Evolutionary conservation across 2,113 vertebrate species (phyloP).

Genomic region (Engystomops pustulosus): DNA sequence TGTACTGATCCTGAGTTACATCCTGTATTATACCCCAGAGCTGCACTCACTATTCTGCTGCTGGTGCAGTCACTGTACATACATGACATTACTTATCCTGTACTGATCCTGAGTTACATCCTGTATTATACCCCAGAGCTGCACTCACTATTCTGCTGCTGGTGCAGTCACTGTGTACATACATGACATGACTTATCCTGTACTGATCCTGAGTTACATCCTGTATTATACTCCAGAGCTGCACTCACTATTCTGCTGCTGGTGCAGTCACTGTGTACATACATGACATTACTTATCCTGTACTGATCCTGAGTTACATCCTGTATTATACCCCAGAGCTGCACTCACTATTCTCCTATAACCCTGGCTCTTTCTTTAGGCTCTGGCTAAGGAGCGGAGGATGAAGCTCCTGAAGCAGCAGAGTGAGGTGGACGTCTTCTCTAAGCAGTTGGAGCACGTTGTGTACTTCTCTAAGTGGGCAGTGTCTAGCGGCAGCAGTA

Average conservation of each 20-base stretch:
- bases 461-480: conserved; percentile 98
- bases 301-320: too few species aligned
- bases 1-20: too few species aligned
- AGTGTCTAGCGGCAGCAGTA: conserved; percentile 93
- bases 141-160: too few species aligned
- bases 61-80: too few species aligned
- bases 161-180: background rate
- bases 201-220: too few species aligned
- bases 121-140: too few species aligned
- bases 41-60: too few species aligned
- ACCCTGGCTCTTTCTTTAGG: conserved; percentile 77
- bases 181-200: background rate
- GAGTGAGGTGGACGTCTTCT: conserved; percentile 88
- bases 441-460: conserved; percentile 92
- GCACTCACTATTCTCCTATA: background rate
- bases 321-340: background rate
- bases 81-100: too few species aligned
- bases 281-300: background rate
- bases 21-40: too few species aligned
- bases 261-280: too few species aligned
- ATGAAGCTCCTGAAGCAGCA: conserved; percentile 91
- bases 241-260: background rate
- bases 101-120: too few species aligned
- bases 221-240: background rate
- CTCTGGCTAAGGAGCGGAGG: conserved; percentile 91